Percentiles rank a stretch among this genome's conserved stretches.
These are phyloP conservation scores for Alectura lathami DNA, from an alignment of 2,113 vertebrate species.

Conservation along the genomic window DNA sequence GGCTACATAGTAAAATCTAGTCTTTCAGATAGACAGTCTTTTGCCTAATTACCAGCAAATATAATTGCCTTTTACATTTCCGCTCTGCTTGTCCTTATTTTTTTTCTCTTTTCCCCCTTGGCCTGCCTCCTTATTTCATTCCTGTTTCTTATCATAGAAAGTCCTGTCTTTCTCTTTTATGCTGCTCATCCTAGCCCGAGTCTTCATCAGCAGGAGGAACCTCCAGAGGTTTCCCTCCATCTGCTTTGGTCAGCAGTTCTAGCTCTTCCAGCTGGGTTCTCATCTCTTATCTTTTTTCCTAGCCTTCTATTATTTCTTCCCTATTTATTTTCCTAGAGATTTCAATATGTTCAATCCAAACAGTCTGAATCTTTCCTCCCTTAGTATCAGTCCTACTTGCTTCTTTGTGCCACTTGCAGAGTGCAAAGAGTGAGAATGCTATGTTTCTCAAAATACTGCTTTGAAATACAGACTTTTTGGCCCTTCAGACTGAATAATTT, in stretches of 20 bases:
- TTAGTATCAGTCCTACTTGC: not conserved
- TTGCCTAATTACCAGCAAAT: not conserved
- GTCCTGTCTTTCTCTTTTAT: slow-evolving; percentile 21
- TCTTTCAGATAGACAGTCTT: not conserved
- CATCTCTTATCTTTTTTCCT: not conserved
- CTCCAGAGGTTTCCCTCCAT: slow-evolving; percentile 47
- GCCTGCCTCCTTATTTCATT: not conserved
- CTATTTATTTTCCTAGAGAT: not conserved
- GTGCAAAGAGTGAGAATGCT: not conserved
- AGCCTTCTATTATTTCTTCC: not conserved
- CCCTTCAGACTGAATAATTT: not conserved
- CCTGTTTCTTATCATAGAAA: not conserved
- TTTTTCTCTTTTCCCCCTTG: not conserved
- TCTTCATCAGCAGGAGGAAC: not conserved
- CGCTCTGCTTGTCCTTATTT: not conserved
- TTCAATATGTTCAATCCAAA: not conserved
- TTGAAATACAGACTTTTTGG: not conserved
- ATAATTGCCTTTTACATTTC: not conserved
- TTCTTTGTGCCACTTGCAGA: not conserved
- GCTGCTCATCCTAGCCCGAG: not conserved
- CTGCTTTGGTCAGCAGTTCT: slow-evolving; percentile 32
- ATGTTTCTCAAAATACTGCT: not conserved
- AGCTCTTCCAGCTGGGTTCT: slow-evolving; percentile 19
- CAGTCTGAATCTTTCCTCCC: not conserved
- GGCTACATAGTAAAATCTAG: not conserved